Evolutionary conservation across 1,140 invertebrate species (phyloP), one percentile per base, ranked within the genome.

Genomic region (Heliothis virescens): DNA sequence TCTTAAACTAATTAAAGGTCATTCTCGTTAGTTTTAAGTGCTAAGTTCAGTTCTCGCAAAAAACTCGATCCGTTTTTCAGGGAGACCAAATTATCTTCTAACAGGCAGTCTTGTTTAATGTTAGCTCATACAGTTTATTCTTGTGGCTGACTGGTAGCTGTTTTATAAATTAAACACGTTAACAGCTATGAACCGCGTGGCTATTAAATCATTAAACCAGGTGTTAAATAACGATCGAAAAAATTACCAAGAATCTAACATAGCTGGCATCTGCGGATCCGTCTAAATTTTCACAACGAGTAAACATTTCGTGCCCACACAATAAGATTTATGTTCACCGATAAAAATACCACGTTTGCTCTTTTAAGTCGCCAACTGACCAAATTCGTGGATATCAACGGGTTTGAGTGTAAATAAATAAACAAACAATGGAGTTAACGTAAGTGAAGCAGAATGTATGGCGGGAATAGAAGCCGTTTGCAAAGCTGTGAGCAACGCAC

Each of bases 241-340:
- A 69, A 60, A 57, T 62, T 76, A 62, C 73, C 50, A 75, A 71
- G 53, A 60, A 71, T 71, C 21, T 65, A 3, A 18, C 57, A n/a
- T 48, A 55, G 57, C 55, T 41, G 60, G 21, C 60, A 60, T 62
- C 26, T 78, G 60, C 77, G 78, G 67, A 80, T 83, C 79, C 79
- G 60, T 85, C 83, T 85, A 83, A 86, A 89, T 84, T 85, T 86
- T 81, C 73, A 81, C 79, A 87, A 87, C 87, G 85, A 90, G 90
- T 90, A 92, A 92, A 92, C 89, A 90, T 75, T 80, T 65, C 73
- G 84, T 76, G 79, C 92, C 91, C 91, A 94, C 92, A 94, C 92
- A 93, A 92, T 92, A 85, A 90, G 91, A 94, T 93, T 94, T 92
- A 93, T 92, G 89, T 82, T 92, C 88, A 88, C 86, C 86, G 89